A percentile compares a stretch with the other conserved stretches of the same genome.
Evolutionary conservation across 2,797 vertebrate genomes (phyloP).

Genomic region (Microchirus variegatus): DNA sequence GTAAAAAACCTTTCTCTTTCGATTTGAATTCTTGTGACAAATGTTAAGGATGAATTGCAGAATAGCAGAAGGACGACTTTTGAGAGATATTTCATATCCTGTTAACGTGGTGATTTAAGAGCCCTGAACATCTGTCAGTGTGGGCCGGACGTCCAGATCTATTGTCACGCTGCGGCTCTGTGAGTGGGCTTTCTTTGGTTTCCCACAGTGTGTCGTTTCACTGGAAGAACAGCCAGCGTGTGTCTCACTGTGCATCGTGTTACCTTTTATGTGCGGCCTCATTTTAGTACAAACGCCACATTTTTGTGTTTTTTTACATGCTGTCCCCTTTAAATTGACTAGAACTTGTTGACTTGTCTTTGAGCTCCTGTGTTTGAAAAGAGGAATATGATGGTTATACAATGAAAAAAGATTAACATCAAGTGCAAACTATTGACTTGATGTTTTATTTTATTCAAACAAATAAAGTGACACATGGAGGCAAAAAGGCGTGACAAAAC

Average conservation of each 20-base stretch:
- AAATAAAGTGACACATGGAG: no score
- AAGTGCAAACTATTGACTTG: no score
- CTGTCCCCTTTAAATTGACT: no score
- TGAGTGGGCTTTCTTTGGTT: conserved; percentile 31
- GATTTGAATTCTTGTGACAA: no score
- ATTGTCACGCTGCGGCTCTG: conserved; percentile 19
- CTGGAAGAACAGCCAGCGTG: conserved; percentile 47
- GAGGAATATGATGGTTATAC: no score
- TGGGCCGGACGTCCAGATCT: conserved; percentile 14
- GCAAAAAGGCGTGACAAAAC: no score
- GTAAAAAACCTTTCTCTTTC: no score
- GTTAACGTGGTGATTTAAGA: background rate
- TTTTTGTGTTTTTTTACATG: background rate
- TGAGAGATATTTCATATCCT: background rate
- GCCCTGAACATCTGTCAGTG: background rate
- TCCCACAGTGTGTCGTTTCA: conserved; percentile 45
- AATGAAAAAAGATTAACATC: no score
- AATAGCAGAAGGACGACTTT: background rate
- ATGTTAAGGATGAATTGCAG: background rate
- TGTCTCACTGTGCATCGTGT: conserved; percentile 35
- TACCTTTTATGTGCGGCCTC: conserved; percentile 3
- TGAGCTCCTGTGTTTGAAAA: no score
- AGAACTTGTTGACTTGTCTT: no score
- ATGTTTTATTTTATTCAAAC: no score
- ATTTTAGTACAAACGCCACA: background rate